Evolutionary conservation across 2,888 invertebrate species (phyloP), one percentile per base, ranked within the genome.

Genomic region (Torymus tubicola): DNA sequence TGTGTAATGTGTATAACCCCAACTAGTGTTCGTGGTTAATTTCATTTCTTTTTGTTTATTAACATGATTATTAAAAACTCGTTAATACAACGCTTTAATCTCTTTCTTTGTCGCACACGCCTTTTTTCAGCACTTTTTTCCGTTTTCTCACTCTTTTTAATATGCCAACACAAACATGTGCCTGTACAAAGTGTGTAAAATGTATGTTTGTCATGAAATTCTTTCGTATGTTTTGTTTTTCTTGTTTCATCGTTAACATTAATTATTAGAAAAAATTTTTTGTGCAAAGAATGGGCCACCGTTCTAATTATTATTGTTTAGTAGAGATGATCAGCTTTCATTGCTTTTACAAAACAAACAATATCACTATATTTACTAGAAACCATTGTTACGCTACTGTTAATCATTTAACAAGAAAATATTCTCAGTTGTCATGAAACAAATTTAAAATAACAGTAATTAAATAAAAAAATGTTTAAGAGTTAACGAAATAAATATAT

Each of bases 151-250:
- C 55, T 70, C 53, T 67, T 61, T 71, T 72, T 76, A 71, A 71
- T 65, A 75, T 61, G 16, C 55, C 58, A 76, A 80, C 70, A 53
- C 71, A 70, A 64, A 60, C 68, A 80, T 77, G 77, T 72, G 81
- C 58, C 76, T 83, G 84, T 85, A 82, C 84, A 83, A 84, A 84
- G 83, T 84, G 72, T 67, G 50, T 70, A 71, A 80, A 77, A 69
- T 82, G 78, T 78, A 57, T 82, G 78, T 85, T 85, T 86, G 88
- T 89, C 89, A 84, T 87, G 84, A 84, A 75, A 69, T 63, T 70
- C 24, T 61, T 63, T 50, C 50, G 11, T 60, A 14, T 12, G 13
- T 58, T 53, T 68, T 68, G n/a, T 24, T 8, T 60, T 61, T 64
- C 8, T 3, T 58, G 5, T 18, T 42, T 52, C n/a, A 64, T 61